Percentiles rank a stretch among this genome's conserved stretches.
phyloP scores from a whole-genome alignment of 2,797 vertebrate genomes.

The Acanthis flammea region DNA sequence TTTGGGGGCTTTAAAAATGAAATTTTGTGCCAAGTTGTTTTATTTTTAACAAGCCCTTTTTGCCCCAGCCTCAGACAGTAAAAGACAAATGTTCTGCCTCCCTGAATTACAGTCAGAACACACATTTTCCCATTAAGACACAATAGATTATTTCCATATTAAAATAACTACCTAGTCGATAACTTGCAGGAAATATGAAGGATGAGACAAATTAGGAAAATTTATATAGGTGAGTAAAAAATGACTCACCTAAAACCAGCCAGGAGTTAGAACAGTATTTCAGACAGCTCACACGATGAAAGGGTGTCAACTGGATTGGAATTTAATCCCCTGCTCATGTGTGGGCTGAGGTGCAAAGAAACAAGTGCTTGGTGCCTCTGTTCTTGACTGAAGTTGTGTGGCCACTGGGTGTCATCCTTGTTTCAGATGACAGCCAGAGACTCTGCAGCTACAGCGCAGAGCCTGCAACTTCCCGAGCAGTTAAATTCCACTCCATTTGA shows the following conservation, averaged over 20 bases:
- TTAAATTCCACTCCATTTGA: constrained; percentile 65
- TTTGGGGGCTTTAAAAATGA: accelerated
- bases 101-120: constrained; percentile 16
- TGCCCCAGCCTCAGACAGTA: neutral
- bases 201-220: neutral
- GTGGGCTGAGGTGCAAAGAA: neutral
- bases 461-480: neutral
- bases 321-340: neutral
- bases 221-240: neutral
- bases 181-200: neutral
- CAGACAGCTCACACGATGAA: neutral
- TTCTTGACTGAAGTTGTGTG: constrained; percentile 15
- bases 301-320: neutral
- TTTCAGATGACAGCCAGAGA: constrained; percentile 47
- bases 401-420: constrained; percentile 79
- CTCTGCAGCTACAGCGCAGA: neutral
- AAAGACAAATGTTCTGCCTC: neutral
- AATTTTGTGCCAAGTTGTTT: neutral
- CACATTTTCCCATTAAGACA: neutral
- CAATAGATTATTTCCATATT: neutral
- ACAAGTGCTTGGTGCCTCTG: neutral
- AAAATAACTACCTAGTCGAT: neutral
- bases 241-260: neutral
- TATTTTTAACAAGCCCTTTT: neutral
- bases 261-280: neutral